Base-by-base conservation (phyloP, 2,888 invertebrate genomes). In the Pterobdella sp. region DNA sequence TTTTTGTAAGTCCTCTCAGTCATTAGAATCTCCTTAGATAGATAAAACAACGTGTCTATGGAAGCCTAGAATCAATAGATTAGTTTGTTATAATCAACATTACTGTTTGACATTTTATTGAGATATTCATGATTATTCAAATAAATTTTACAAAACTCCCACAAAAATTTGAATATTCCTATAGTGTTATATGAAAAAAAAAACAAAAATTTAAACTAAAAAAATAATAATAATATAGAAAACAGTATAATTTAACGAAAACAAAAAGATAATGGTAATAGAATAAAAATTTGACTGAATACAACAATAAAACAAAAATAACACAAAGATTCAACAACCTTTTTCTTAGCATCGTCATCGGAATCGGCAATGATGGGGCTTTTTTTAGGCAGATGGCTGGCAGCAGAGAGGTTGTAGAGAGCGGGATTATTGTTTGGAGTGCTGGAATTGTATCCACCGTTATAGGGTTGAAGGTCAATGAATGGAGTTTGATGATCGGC, bases 1-100 rank as follows among this genome's bases (percentile, higher is more conserved):
- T 93, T 91, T 81, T 92, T 92, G 84, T 94, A 95, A 0, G 95
- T 95, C 78, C 94, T 87, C 83, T 96, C 95, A 0, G 94, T 95
- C 92, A 94, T 94, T 72, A 95, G 87, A 78, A 96, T 87, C 85
- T 96, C 95, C 84, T 94, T 94, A 66, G 82, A 80, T 67, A 84
- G 82, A 75, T 81, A 84, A 26, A 73, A 73, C 18, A 60, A 34
- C 52, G 49, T 36, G 42, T 73, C 73, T 31, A 68, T 18, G 10
- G 42, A 14, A 18, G 42, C 42, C 42, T 42, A n/a, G n/a, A n/a
- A n/a, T n/a, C n/a, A n/a, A n/a, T n/a, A n/a, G n/a, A n/a, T n/a
- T n/a, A n/a, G n/a, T n/a, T n/a, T n/a, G n/a, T n/a, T n/a, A n/a
- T n/a, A n/a, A n/a, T n/a, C n/a, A n/a, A n/a, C n/a, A n/a, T n/a